Evolutionary conservation across 2,888 invertebrate species (phyloP).

Genomic region (Alcis repandata): DNA sequence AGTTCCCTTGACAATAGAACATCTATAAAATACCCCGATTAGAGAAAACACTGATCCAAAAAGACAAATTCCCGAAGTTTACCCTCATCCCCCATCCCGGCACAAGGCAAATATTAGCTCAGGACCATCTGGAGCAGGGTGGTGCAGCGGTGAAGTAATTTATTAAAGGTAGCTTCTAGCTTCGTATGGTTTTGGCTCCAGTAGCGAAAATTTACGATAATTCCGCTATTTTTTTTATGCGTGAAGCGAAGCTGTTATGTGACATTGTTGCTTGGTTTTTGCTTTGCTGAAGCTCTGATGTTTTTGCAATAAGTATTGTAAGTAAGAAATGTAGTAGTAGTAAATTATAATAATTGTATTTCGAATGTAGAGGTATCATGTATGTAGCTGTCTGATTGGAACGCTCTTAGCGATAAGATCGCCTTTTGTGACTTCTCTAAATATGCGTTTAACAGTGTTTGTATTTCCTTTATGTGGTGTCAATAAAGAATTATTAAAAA

Average conservation of each 20-base stretch:
- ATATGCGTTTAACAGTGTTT: too few relatives aligned
- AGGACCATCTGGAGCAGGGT: constrained; percentile 33
- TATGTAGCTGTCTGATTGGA: too few relatives aligned
- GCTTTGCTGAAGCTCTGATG: too few relatives aligned
- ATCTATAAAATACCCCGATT: background rate
- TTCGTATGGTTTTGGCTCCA: constrained; percentile 7
- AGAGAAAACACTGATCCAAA: background rate
- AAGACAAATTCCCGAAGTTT: constrained; percentile 9
- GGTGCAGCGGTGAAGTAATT: constrained; percentile 50
- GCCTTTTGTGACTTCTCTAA: too few relatives aligned
- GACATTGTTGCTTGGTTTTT: background rate
- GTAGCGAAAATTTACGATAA: constrained; percentile 5
- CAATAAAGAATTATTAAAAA: too few relatives aligned
- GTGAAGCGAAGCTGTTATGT: background rate
- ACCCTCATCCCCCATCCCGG: background rate
- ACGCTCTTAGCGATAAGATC: too few relatives aligned
- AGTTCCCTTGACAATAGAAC: background rate
- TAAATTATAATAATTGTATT: too few relatives aligned
- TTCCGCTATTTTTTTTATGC: constrained; percentile 4
- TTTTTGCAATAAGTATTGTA: too few relatives aligned
- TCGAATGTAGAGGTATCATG: too few relatives aligned
- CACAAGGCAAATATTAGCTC: constrained; percentile 58
- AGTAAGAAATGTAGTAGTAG: too few relatives aligned
- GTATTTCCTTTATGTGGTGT: too few relatives aligned
- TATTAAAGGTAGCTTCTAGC: constrained; percentile 50